phyloP scores from a whole-genome alignment of 2,797 vertebrate genomes.

The Mormyrus proboscirostris region DNA sequence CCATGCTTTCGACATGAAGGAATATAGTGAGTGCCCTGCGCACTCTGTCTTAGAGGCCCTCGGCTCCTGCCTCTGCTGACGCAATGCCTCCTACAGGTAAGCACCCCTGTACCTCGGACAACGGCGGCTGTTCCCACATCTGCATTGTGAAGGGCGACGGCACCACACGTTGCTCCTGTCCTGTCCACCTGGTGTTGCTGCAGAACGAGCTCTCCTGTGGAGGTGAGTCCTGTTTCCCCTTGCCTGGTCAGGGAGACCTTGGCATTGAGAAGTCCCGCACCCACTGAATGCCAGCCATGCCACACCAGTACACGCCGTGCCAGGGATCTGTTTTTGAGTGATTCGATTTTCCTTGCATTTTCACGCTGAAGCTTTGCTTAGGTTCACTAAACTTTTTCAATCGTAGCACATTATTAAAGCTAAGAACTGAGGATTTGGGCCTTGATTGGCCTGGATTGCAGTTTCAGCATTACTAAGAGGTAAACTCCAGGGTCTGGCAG shows the following conservation, averaged over 20 bases:
- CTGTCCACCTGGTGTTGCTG: constrained; percentile 86
- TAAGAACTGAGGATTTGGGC: not conserved
- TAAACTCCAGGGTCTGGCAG: not conserved
- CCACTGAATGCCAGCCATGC: not conserved
- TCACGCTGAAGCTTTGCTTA: not conserved
- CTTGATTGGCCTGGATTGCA: not conserved
- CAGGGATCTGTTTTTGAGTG: not conserved
- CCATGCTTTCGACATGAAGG: constrained; percentile 79
- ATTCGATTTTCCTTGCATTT: not conserved
- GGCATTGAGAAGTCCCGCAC: not conserved
- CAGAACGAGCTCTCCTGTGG: constrained; percentile 91
- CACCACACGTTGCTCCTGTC: constrained; percentile 91
- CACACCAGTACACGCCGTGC: not conserved
- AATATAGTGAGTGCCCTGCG: constrained; percentile 77
- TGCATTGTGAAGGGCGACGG: constrained; percentile 95
- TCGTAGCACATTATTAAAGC: not conserved
- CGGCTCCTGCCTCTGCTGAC: not conserved
- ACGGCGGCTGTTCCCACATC: constrained; percentile 94
- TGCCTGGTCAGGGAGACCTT: not conserved
- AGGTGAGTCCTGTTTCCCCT: constrained; percentile 57
- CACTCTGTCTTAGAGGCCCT: not conserved
- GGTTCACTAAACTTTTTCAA: not conserved
- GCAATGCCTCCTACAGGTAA: constrained; percentile 60
- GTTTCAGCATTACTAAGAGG: not conserved
- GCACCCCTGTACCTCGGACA: constrained; percentile 89